Percentiles rank a stretch among this genome's conserved stretches.
Evolutionary conservation across 2,797 vertebrate species (phyloP).

Genomic region (Natrix natrix): DNA sequence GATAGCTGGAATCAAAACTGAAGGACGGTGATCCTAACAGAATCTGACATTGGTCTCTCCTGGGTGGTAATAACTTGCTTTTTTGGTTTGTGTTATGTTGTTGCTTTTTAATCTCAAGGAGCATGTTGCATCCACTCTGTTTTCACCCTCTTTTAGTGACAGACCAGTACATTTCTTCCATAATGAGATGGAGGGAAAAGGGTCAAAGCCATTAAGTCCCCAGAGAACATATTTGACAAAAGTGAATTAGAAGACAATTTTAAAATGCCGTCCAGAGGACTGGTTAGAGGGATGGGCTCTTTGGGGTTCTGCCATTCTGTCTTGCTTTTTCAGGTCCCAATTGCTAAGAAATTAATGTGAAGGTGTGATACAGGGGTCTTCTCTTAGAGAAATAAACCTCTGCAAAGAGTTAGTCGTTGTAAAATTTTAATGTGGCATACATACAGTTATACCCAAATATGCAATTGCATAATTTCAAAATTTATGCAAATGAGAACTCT

Average conservation of each 20-base stretch:
- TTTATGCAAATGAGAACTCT: neutral
- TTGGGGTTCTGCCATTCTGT: neutral
- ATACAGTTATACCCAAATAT: neutral
- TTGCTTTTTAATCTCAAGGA: slow-evolving; percentile 4
- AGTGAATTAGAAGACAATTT: slow-evolving; percentile 6
- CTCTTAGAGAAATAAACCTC: neutral
- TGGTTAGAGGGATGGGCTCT: neutral
- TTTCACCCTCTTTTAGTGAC: neutral
- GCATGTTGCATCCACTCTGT: neutral
- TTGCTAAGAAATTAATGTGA: neutral
- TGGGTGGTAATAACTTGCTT: neutral
- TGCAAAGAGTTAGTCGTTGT: neutral
- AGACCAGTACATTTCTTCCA: neutral
- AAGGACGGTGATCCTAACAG: neutral
- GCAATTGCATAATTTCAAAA: neutral
- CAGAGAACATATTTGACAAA: slow-evolving; percentile 16
- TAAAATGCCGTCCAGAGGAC: neutral
- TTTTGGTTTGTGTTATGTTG: neutral
- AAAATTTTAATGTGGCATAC: neutral
- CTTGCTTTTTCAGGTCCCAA: neutral
- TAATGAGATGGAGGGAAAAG: neutral
- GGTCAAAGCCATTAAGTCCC: slow-evolving; percentile 8
- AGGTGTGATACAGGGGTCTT: neutral
- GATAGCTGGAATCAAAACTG: neutral
- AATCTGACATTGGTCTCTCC: slow-evolving; percentile 23